Base-by-base conservation (phyloP, 1,140 invertebrate species). In the Heliconius eleuchia region DNA sequence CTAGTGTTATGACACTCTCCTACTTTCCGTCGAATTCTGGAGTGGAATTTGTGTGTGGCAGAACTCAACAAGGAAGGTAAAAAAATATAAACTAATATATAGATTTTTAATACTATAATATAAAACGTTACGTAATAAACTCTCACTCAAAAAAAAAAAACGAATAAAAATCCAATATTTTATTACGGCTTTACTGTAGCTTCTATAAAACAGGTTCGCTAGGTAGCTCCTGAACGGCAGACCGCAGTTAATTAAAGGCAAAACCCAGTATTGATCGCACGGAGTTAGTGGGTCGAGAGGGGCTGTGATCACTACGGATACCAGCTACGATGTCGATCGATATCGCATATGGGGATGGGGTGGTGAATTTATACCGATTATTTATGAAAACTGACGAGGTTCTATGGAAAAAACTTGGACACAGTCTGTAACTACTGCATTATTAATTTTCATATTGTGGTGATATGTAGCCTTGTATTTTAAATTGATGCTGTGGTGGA, bases 251-350 rank as follows among this genome's bases (percentile, higher is more conserved):
- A 66, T 66, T 66, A 66, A 66, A 66, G 60, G 60, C 60, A 66
- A 66, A 66, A 66, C 60, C 60, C n/a, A 2, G 39, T 76, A 76
- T 76, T 71, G 73, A 75, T 79, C 73, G 52, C 82, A 39, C 78
- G 83, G 82, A 83, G 85, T 85, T 83, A 87, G 79, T 88, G 74
- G 85, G 86, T 84, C 84, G 81, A 82, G 79, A 71, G 74, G 73
- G 79, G 76, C 66, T 75, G 80, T 81, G 76, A 74, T 73, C 76
- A 73, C 66, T 13, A 77, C 76, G 79, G 76, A 71, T 39, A 76
- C 78, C 42, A 57, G 13, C 76, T 57, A 66, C 79, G 78, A 16
- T 1, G 0, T 1, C 42, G 42, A 87, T 87, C 87, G 77, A 88
- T 88, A 87, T 66, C 76, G 84, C 82, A 85, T 87, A 86, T 66